Evolutionary conservation across 2,113 vertebrate species (phyloP), one percentile per base, ranked within the genome.

Genomic region (Prolemur simus): DNA sequence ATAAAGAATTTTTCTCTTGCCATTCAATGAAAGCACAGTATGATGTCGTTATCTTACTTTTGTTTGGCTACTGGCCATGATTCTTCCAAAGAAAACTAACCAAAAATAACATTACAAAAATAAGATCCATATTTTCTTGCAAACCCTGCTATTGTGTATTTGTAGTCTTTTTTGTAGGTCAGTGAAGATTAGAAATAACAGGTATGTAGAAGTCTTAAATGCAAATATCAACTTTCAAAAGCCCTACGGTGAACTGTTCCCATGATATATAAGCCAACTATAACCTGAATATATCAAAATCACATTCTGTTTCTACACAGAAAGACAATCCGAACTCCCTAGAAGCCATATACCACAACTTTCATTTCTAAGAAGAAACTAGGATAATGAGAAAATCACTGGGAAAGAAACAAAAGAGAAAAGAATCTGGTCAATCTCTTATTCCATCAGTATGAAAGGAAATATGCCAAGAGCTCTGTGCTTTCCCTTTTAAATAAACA

Each of bases 181-280:
- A 84, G 20, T 21, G 5, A 78, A 87, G 18, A 64, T 90, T 87
- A 94, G 63, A 96, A 84, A 87, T 87, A 95, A 91, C 37, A 89
- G 45, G 42, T 68, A 32, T 91, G 13, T 42, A 91, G 32, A 82
- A 89, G 18, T 23, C 39, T 94, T 89, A 85, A 87, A 89, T 96
- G 86, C n/a, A 96, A 96, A 96, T 90, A 93, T 17, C 18, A 93
- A 85, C 13, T 92, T 95, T 73, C 54, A 77, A 97, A 96, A 87
- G 9, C 18, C 34, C 37, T 95, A 39, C 1, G 54, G 42, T 95
- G 56, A 87, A 80, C 18, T 89, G 29, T 94, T 76, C 56, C 25
- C 39, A 54, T 92, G 81, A 93, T 69, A 89, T 42, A 83, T 76
- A 92, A 88, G 71, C 39, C 77, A 95, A 87, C 60, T 76, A 76